Evolutionary conservation across 2,797 vertebrate species (phyloP).

Genomic region (Clarias platycephalus): DNA sequence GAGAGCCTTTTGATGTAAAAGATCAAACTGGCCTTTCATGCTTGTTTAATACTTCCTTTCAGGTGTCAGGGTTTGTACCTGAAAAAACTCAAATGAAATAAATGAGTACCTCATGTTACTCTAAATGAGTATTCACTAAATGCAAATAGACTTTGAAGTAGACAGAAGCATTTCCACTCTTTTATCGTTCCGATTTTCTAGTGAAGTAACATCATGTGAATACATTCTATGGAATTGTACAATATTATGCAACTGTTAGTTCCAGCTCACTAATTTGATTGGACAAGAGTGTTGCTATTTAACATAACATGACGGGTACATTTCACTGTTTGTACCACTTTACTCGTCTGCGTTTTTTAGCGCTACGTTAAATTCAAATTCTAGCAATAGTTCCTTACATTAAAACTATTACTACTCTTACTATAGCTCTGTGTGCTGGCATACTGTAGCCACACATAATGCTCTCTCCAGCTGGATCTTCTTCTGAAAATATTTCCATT

Average conservation of each 20-base stretch:
- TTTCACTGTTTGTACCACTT: neutral
- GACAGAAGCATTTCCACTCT: neutral
- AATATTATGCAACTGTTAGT: neutral
- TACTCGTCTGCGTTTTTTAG: neutral
- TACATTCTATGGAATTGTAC: neutral
- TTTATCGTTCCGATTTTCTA: neutral
- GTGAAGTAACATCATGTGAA: neutral
- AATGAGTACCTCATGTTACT: conserved; percentile 17
- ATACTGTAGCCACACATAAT: neutral
- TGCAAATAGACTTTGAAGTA: neutral
- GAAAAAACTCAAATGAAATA: conserved; percentile 23
- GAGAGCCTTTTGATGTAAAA: conserved; percentile 44
- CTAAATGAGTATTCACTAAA: neutral
- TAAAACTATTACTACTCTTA: neutral
- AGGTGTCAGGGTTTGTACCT: conserved; percentile 26
- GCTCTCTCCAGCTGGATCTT: neutral
- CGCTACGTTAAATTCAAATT: neutral
- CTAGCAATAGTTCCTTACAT: neutral
- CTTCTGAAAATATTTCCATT: neutral
- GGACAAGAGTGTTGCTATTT: neutral
- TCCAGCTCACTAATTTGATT: neutral
- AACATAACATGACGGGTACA: neutral
- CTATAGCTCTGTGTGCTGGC: neutral
- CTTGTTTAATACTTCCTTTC: conserved; percentile 33
- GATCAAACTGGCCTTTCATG: conserved; percentile 50